phyloP scores from a whole-genome alignment of 2,113 vertebrate species.

The Polyodon spathula region DNA sequence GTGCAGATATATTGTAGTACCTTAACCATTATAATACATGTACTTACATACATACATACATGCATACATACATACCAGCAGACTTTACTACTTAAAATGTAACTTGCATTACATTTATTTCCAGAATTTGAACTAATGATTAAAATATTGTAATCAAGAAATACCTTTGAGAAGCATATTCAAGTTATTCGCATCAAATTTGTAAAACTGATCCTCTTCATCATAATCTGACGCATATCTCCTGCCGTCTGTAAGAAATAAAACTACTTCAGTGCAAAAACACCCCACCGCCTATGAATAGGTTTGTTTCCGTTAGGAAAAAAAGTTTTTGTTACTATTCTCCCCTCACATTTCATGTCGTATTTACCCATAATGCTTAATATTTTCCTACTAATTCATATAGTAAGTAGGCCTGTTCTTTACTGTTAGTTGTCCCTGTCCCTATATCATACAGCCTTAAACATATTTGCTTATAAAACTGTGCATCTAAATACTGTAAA shows the following conservation, averaged over 20 bases:
- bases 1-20: too few species aligned
- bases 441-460: too few species aligned
- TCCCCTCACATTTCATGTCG: too few species aligned
- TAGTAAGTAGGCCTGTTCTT: too few species aligned
- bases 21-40: too few species aligned
- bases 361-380: too few species aligned
- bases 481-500: too few species aligned
- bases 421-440: too few species aligned
- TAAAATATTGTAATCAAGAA: background rate
- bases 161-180: constrained; percentile 43
- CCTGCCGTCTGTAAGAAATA: constrained; percentile 41
- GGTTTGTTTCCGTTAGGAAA: background rate
- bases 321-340: too few species aligned
- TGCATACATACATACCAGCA: background rate
- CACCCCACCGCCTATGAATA: background rate
- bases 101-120: background rate
- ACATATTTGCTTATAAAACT: too few species aligned
- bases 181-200: constrained; percentile 37
- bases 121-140: background rate
- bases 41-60: background rate
- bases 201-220: constrained; percentile 18
- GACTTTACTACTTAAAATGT: background rate
- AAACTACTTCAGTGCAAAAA: background rate
- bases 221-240: constrained; percentile 43
- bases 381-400: too few species aligned